Evolutionary conservation across 1,140 invertebrate species (phyloP).

Genomic region (Sipha flava): DNA sequence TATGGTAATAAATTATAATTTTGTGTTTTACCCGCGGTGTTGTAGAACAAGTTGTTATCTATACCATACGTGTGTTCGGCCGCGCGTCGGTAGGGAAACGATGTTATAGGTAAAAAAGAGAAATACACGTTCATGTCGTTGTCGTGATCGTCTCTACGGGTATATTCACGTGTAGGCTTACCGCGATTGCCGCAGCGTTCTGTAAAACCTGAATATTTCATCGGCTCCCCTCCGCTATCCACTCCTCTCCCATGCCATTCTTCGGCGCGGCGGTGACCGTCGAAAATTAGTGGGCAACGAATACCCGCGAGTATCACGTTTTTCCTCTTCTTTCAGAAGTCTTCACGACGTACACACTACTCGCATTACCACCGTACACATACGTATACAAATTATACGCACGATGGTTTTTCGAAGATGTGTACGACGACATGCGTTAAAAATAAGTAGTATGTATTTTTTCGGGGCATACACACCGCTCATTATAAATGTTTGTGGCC

Average conservation of each 20-base stretch:
- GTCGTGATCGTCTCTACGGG: not conserved
- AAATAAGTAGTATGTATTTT: not conserved
- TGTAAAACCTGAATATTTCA: not conserved
- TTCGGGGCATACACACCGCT: not conserved
- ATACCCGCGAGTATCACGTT: not conserved
- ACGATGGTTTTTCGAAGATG: not conserved
- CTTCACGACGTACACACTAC: not conserved
- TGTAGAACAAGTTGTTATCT: not conserved
- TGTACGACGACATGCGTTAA: conserved; percentile 2
- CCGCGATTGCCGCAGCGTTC: not conserved
- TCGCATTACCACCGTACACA: not conserved
- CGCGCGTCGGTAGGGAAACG: too few species aligned
- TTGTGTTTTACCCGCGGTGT: not conserved
- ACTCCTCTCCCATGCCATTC: too few species aligned
- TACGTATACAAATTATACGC: not conserved
- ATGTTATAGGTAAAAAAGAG: not conserved
- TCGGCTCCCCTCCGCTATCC: not conserved
- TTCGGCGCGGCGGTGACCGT: not conserved
- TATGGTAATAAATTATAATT: not conserved
- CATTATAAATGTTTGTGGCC: not conserved
- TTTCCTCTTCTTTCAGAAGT: not conserved
- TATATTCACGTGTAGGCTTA: not conserved
- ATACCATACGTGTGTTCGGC: not conserved
- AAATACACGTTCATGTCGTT: not conserved
- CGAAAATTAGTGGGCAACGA: conserved; percentile 3